These are phyloP conservation scores for Microplitis manilae DNA, from an alignment of 2,888 invertebrate species.

Conservation along the genomic window DNA sequence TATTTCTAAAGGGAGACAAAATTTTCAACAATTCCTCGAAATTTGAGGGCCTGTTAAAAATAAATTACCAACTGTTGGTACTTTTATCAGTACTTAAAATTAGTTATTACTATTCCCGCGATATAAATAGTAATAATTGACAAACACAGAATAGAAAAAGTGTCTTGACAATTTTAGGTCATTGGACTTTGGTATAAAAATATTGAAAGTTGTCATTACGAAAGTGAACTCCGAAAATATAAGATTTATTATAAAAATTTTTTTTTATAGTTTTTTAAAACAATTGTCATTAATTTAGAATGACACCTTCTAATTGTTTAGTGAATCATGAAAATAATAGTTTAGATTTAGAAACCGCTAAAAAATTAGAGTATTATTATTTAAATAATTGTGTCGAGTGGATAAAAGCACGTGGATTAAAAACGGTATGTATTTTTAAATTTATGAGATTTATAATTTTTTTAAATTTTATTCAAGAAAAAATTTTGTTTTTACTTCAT, in stretches of 20 bases:
- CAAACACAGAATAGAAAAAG: no score
- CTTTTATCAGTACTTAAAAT: no score
- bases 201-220: neutral
- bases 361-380: conserved; percentile 73
- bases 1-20: no score
- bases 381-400: conserved; percentile 78
- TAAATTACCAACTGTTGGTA: no score
- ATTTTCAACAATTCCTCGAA: no score
- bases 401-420: conserved; percentile 79
- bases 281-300: conserved; percentile 33
- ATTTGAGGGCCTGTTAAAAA: no score
- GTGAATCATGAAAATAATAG: neutral
- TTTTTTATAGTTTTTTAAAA: neutral
- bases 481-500: neutral
- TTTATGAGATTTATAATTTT: conserved; percentile 14
- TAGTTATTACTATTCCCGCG: no score
- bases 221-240: neutral
- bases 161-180: no score
- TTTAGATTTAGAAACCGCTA: neutral
- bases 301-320: conserved; percentile 45
- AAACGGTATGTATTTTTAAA: conserved; percentile 74
- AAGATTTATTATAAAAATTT: neutral
- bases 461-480: neutral
- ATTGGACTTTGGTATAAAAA: neutral
- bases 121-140: no score